These are phyloP conservation scores for Brachypalpus laphriformis DNA, from an alignment of 2,888 invertebrate species.

Conservation along the genomic window DNA sequence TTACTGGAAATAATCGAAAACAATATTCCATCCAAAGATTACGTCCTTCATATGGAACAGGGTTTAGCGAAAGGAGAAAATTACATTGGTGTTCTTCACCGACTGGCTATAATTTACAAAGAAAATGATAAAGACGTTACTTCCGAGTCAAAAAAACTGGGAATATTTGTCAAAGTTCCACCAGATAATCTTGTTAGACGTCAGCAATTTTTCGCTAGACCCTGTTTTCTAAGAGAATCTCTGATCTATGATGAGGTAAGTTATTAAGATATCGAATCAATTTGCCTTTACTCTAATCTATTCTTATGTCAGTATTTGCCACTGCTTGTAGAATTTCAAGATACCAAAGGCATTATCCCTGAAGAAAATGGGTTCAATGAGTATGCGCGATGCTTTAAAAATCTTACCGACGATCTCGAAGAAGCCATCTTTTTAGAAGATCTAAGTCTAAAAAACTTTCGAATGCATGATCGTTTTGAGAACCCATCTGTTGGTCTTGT, in stretches of 20 bases:
- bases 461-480: conserved; percentile 82
- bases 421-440: conserved; percentile 84
- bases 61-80: conserved; percentile 80
- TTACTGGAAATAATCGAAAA: conserved; percentile 76
- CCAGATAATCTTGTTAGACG: conserved; percentile 78
- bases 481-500: conserved; percentile 81
- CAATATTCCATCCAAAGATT: conserved; percentile 67
- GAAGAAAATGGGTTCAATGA: conserved; percentile 76
- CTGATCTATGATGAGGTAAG: conserved; percentile 78
- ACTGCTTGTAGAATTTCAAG: conserved; percentile 77
- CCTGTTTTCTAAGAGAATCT: conserved; percentile 79
- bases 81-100: conserved; percentile 79
- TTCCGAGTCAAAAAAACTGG: conserved; percentile 20
- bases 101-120: conserved; percentile 70
- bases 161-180: conserved; percentile 79
- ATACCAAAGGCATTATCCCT: conserved; percentile 74
- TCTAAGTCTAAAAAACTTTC: conserved; percentile 81
- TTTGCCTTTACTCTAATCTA: neutral
- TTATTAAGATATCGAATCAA: neutral
- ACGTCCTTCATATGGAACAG: conserved; percentile 72
- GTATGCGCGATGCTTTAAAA: conserved; percentile 76
- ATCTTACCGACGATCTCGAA: conserved; percentile 78
- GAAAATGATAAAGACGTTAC: neutral
- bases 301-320: conserved; percentile 76
- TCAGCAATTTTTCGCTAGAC: conserved; percentile 78